A percentile compares a stretch with the other conserved stretches of the same genome.
Conservation (phyloP, 2,888 invertebrate genomes). For the Dione juno region DNA sequence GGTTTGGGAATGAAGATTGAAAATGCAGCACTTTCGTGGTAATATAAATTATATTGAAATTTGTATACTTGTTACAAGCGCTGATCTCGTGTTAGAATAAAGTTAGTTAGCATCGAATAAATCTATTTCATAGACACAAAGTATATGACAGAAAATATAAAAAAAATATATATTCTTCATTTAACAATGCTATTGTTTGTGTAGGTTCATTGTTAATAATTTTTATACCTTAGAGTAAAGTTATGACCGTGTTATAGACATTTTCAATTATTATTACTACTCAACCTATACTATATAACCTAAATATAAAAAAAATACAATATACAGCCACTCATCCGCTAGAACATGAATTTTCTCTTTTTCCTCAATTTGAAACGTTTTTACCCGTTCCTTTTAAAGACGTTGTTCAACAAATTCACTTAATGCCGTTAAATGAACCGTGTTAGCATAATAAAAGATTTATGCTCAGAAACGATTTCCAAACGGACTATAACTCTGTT, state of each 20-base stretch:
- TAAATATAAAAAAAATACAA: conserved; percentile 30
- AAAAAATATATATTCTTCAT: no score
- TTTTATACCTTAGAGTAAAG: background rate
- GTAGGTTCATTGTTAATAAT: background rate
- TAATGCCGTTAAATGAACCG: conserved; percentile 82
- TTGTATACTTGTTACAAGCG: conserved; percentile 6
- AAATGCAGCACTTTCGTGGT: background rate
- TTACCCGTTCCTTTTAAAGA: conserved; percentile 78
- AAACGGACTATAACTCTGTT: conserved; percentile 75
- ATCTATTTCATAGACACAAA: background rate
- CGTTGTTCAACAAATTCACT: conserved; percentile 82
- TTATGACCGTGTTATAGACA: background rate
- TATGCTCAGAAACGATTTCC: conserved; percentile 78
- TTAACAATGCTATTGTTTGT: no score
- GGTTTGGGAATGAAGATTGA: background rate
- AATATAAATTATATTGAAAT: conserved; percentile 7
- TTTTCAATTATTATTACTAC: background rate
- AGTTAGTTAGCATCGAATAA: background rate
- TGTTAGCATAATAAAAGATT: conserved; percentile 81
- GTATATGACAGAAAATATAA: background rate
- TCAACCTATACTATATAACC: conserved; percentile 5
- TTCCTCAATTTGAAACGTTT: conserved; percentile 68
- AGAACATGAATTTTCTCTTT: conserved; percentile 55
- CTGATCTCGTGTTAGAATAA: background rate
- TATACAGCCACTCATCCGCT: conserved; percentile 55